phyloP scores from a whole-genome alignment of 2,113 vertebrate genomes.

The Megalops atlanticus region DNA sequence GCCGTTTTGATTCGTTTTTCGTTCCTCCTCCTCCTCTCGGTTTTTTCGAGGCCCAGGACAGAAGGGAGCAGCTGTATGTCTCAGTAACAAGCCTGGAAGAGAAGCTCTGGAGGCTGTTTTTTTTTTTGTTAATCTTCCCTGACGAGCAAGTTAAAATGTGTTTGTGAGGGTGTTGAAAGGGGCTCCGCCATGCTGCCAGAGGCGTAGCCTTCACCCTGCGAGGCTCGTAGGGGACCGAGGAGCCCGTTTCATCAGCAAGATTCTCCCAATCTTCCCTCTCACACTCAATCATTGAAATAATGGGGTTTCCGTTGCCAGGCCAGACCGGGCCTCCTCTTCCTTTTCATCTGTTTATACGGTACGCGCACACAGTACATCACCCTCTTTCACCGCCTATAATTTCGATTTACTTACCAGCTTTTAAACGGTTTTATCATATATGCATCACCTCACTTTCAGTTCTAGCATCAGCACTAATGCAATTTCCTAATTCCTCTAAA shows the following conservation, averaged over 20 bases:
- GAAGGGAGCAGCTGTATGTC: background rate
- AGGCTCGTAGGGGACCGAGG: background rate
- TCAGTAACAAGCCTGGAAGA: background rate
- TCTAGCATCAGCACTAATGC: too few relatives aligned
- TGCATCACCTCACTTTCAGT: too few relatives aligned
- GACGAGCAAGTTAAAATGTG: slow-evolving; percentile 14
- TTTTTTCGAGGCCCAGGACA: background rate
- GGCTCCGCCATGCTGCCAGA: background rate
- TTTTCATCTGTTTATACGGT: too few relatives aligned
- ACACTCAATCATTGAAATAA: background rate
- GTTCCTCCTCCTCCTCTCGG: background rate
- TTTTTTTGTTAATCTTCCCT: background rate
- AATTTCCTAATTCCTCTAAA: too few relatives aligned
- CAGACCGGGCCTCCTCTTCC: too few relatives aligned
- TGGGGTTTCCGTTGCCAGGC: background rate
- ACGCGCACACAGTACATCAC: too few relatives aligned
- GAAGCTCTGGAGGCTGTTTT: background rate
- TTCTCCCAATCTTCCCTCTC: slow-evolving; percentile 13
- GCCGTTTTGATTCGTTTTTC: background rate
- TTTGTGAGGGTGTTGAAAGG: slow-evolving; percentile 36
- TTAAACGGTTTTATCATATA: too few relatives aligned
- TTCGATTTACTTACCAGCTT: too few relatives aligned
- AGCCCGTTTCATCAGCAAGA: slow-evolving; percentile 5
- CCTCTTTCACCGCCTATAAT: too few relatives aligned
- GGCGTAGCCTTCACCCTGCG: slow-evolving; percentile 7